Conservation (phyloP, 2,888 invertebrate species). For the Pteria penguin region DNA sequence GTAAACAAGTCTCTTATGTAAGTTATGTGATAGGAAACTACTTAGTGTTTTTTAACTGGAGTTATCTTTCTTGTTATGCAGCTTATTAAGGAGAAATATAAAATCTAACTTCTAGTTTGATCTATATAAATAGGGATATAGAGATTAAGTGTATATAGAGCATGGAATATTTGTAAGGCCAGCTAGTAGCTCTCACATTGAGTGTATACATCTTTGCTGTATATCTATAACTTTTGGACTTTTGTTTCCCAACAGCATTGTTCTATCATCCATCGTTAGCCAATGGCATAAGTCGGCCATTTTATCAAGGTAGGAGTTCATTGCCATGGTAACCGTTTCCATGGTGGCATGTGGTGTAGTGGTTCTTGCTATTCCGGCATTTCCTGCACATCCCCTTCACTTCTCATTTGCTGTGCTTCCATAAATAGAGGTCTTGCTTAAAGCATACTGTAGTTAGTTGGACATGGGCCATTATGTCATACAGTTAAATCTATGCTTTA, state of each 20-base stretch:
- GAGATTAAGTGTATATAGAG: too few relatives aligned
- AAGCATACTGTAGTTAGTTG: too few relatives aligned
- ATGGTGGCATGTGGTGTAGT: conserved; percentile 28
- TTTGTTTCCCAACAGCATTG: conserved; percentile 34
- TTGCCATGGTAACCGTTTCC: conserved; percentile 1
- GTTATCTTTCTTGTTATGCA: background rate
- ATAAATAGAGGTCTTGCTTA: too few relatives aligned
- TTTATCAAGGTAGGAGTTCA: conserved; percentile 36
- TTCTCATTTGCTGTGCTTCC: background rate
- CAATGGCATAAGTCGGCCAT: conserved; percentile 29
- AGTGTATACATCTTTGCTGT: too few relatives aligned
- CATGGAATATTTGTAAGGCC: too few relatives aligned
- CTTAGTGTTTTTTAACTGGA: too few relatives aligned
- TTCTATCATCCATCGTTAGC: conserved; percentile 25
- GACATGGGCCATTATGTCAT: too few relatives aligned
- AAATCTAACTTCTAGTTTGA: background rate
- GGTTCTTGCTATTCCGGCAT: background rate
- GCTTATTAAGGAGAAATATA: background rate
- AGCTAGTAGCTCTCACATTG: too few relatives aligned
- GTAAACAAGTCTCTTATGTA: too few relatives aligned
- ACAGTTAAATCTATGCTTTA: too few relatives aligned
- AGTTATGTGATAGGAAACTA: too few relatives aligned
- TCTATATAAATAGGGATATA: background rate
- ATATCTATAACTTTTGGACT: too few relatives aligned
- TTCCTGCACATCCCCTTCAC: background rate